Evolutionary conservation across 2,113 vertebrate genomes (phyloP), one percentile per base, ranked within the genome.

Genomic region (Ophiodon elongatus): DNA sequence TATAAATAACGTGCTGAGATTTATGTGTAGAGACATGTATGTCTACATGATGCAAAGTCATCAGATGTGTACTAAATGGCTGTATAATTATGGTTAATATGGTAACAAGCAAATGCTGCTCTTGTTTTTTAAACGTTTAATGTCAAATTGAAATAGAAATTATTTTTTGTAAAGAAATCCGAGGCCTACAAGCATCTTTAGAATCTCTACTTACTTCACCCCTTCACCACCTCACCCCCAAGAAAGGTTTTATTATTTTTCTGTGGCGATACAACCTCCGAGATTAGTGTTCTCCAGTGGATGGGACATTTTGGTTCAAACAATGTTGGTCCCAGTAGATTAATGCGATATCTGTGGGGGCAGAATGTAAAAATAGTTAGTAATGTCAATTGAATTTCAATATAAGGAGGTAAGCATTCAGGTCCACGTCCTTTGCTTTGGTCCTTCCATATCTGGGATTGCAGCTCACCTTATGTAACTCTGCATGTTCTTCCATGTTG

Each of bases 1-100:
- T 71, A 68, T 80, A 80, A 88, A 87, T 87, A 81, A 71, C 65
- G 74, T 10, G 14, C 57, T 47, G 72, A 78, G 57, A 65, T 84
- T 72, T 8, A 78, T 64, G 64, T 75, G 11, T 17, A 10, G 14
- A 43, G 67, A 70, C 37, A 8, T 52, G 27, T 35, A 23, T 57
- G 62, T 67, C 23, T 50, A 39, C 50, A n/a, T 59, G 56, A 52
- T 75, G 15, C 41, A 65, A 35, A 74, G 64, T 11, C 9, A 62
- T 85, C 10, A 56, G 33, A 76, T 64, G 15, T n/a, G 33, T 29
- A 47, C 19, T 41, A 3, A 1, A 27, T 17, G 54, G 8, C 52
- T 52, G 35, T 37, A n/a, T 6, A 15, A 17, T 66, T 23, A 33
- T 33, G 60, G 45, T 74, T 47, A 3, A 21, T 65, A 23, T 66